phyloP scores from a whole-genome alignment of 2,113 vertebrate species.

The Neotoma lepida region DNA sequence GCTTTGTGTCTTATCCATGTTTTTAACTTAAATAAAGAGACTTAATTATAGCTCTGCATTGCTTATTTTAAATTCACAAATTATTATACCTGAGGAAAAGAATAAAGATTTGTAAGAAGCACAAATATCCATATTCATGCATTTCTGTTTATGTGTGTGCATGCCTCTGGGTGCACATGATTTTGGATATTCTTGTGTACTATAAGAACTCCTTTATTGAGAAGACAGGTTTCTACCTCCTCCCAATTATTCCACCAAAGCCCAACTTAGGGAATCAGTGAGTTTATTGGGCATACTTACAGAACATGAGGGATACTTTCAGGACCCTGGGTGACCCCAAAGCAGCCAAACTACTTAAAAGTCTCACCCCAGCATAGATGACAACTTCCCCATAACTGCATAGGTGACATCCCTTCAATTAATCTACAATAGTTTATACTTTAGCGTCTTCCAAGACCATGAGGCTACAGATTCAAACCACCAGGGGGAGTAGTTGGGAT shows the following conservation, averaged over 20 bases:
- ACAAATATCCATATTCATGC: background rate
- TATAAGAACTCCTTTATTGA: background rate
- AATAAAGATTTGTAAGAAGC: background rate
- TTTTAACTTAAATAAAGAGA: background rate
- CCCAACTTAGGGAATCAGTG: background rate
- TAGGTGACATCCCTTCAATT: background rate
- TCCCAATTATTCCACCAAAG: background rate
- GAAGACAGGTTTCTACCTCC: background rate
- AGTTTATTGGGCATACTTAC: background rate
- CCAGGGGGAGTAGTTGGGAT: background rate
- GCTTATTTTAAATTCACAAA: background rate
- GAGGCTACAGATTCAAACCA: background rate
- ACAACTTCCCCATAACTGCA: background rate
- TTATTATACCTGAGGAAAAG: background rate
- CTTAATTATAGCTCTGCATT: background rate
- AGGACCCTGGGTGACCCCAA: background rate
- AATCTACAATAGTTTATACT: background rate
- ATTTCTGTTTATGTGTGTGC: background rate
- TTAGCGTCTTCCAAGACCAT: background rate
- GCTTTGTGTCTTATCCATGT: background rate
- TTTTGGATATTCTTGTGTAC: background rate
- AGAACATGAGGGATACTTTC: background rate
- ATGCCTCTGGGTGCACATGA: background rate
- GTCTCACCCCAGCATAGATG: background rate
- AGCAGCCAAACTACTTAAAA: background rate